Evolutionary conservation across 2,113 vertebrate species (phyloP).

Genomic region (Rhabdornis inornatus): DNA sequence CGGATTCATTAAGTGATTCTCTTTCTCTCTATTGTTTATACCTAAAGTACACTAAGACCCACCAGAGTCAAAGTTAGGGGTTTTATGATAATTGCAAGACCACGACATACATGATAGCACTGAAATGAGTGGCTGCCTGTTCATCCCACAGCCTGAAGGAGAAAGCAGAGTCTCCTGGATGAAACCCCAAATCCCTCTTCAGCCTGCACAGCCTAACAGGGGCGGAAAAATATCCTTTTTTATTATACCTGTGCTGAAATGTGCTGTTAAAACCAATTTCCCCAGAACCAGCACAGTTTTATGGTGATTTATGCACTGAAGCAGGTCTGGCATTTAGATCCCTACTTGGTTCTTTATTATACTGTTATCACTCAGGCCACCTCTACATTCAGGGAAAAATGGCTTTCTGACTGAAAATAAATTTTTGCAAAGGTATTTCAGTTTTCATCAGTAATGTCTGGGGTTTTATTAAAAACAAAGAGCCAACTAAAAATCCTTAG

Average conservation of each 20-base stretch:
- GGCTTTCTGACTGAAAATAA: not conserved
- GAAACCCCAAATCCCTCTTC: not conserved
- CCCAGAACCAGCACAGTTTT: not conserved
- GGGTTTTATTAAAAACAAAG: not conserved
- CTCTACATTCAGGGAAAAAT: not conserved
- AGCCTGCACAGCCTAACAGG: not conserved
- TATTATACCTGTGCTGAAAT: not conserved
- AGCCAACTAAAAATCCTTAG: not conserved
- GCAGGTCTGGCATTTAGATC: not conserved
- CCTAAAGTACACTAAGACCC: not conserved
- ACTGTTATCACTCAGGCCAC: not conserved
- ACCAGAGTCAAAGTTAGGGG: not conserved
- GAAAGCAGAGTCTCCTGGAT: not conserved
- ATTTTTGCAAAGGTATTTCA: not conserved
- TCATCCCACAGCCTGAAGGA: not conserved
- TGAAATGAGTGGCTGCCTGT: not conserved
- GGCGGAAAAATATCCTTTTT: not conserved
- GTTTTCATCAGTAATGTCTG: not conserved
- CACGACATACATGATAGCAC: not conserved
- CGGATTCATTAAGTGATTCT: not conserved
- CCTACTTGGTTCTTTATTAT: not conserved
- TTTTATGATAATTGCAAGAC: not conserved
- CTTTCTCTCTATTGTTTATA: not conserved
- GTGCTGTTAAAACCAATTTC: slow-evolving; percentile 31
- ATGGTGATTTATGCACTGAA: not conserved